Base-by-base conservation (phyloP, 1,140 invertebrate genomes). In the Panulirus ornatus region DNA sequence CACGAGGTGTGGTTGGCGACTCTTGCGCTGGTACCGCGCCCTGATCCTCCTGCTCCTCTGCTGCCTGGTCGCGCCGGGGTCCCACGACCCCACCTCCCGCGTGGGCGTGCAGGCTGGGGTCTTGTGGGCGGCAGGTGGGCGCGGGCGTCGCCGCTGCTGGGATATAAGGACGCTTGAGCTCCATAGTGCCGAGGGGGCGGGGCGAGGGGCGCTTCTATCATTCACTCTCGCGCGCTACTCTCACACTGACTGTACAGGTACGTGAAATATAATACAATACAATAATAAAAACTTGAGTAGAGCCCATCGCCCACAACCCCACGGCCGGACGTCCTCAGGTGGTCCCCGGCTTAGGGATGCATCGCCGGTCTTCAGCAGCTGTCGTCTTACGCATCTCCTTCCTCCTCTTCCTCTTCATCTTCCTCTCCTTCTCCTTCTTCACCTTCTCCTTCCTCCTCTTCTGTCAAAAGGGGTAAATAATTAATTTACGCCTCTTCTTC, bases 251-350 rank as follows among this genome's bases (percentile, higher is more conserved):
- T 89, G 88, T 89, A 89, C 88, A 89, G 88, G 88, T 89, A 89
- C 88, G 88, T 83, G 88, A 89, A 83, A 89, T 89, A 89, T 89
- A 89, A 89, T 89, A 89, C 88, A 89, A 89, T 89, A 89, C 88
- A 83, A 89, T 88, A 88, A 88, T 89, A 89, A 89, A 89, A 89
- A 89, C 88, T 89, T 51, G 75, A 83, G 88, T 81, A 89, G 34
- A 42, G 34, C 88, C 79, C 79, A 38, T 83, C 88, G 70, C 44
- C 79, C 88, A 34, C 76, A 73, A 42, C 79, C 71, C 88, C 88
- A 79, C 81, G 88, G 88, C 88, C 70, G 40, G 36, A 78, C 79
- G 44, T 89, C 79, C 88, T 84, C 66, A 58, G 63, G 79, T 83
- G 78, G 78, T 73, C 79, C 78, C 87, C 87, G 79, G 88, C 78